Percentiles rank a stretch among this genome's conserved stretches.
These are phyloP conservation scores for Carcharodon carcharias DNA, from an alignment of 2,797 vertebrate genomes.

Conservation along the genomic window DNA sequence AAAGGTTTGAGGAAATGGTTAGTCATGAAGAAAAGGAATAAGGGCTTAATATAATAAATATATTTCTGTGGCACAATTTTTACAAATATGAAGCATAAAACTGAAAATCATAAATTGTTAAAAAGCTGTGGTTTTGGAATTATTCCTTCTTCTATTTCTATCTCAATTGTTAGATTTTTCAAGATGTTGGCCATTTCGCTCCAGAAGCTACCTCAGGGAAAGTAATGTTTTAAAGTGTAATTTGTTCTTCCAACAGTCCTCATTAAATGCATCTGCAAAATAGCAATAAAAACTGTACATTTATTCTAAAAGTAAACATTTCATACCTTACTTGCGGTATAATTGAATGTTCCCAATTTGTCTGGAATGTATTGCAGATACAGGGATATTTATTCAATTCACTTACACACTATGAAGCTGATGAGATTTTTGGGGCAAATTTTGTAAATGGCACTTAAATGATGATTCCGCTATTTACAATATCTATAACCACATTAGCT, in stretches of 20 bases:
- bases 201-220: neutral
- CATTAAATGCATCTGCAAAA: neutral
- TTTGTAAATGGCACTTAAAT: neutral
- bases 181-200: neutral
- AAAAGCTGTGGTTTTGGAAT: neutral
- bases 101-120: conserved; percentile 8
- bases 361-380: neutral
- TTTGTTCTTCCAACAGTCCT: neutral
- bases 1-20: neutral
- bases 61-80: neutral
- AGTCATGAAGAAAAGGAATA: neutral
- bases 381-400: neutral
- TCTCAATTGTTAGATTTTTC: neutral
- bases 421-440: neutral
- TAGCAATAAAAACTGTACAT: neutral
- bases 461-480: neutral
- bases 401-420: neutral
- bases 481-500: neutral
- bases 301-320: neutral
- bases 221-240: neutral
- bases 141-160: neutral
- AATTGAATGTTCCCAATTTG: neutral
- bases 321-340: neutral
- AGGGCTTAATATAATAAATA: neutral
- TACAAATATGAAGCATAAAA: neutral